Percentiles rank a stretch among this genome's conserved stretches.
Evolutionary conservation across 2,113 vertebrate species (phyloP).

Genomic region (Corydoras sp.): DNA sequence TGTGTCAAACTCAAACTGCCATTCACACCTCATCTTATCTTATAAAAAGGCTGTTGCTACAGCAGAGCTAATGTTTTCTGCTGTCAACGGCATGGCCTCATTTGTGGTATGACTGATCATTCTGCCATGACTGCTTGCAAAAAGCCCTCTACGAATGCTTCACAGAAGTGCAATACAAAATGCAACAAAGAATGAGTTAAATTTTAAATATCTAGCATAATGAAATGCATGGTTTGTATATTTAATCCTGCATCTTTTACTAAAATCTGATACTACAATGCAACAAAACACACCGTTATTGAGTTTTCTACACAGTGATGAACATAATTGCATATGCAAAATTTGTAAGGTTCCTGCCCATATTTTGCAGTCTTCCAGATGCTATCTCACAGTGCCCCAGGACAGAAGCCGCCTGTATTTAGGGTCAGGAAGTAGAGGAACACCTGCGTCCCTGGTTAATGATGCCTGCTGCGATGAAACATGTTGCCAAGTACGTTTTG

Average conservation of each 20-base stretch:
- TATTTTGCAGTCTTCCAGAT: slow-evolving; percentile 16
- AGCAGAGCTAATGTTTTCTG: slow-evolving; percentile 42
- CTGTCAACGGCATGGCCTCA: slow-evolving; percentile 38
- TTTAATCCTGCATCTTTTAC: too few species aligned
- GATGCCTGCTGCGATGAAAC: slow-evolving; percentile 43
- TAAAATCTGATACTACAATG: too few species aligned
- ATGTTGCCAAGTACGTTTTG: slow-evolving; percentile 58
- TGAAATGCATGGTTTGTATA: too few species aligned
- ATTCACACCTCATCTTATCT: slow-evolving; percentile 31
- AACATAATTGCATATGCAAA: slow-evolving; percentile 2
- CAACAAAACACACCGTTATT: neutral
- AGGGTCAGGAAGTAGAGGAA: slow-evolving; percentile 46
- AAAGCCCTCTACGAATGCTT: slow-evolving; percentile 43
- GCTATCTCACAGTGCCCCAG: slow-evolving; percentile 44
- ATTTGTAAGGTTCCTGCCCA: slow-evolving; percentile 1
- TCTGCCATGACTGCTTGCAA: slow-evolving; percentile 31
- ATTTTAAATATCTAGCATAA: too few species aligned
- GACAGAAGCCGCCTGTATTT: slow-evolving; percentile 49
- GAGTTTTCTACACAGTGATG: neutral
- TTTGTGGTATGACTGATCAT: slow-evolving; percentile 44
- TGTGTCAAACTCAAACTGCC: slow-evolving; percentile 18
- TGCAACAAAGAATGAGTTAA: too few species aligned
- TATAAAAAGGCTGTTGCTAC: slow-evolving; percentile 43
- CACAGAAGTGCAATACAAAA: neutral
- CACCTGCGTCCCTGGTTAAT: slow-evolving; percentile 61